Conservation (phyloP, 2,888 invertebrate genomes). For the Balanococcus diminutus region DNA sequence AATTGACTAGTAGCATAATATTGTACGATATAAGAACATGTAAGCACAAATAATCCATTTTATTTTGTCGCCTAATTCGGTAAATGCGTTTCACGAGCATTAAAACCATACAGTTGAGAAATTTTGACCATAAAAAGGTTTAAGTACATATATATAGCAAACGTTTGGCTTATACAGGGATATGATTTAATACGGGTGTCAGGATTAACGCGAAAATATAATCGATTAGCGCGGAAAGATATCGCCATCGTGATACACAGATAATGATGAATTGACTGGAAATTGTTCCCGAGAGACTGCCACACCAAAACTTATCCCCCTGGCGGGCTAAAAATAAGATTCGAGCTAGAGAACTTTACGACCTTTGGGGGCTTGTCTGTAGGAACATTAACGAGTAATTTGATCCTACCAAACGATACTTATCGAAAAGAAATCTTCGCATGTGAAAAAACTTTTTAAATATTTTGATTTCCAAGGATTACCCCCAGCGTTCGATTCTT, state of each 20-base stretch:
- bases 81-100: slow-evolving; percentile 2
- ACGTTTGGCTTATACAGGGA: background rate
- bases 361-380: background rate
- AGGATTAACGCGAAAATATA: background rate
- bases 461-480: slow-evolving; percentile 16
- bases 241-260: background rate
- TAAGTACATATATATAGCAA: background rate
- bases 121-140: slow-evolving; percentile 1
- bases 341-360: background rate
- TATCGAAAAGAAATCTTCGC: background rate
- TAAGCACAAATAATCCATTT: slow-evolving; percentile 20
- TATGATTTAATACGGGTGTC: slow-evolving; percentile 8
- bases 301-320: background rate
- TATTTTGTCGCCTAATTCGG: slow-evolving; percentile 32
- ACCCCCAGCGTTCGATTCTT: background rate
- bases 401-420: background rate
- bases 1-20: background rate
- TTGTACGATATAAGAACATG: background rate
- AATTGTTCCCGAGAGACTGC: background rate
- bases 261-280: slow-evolving; percentile 38
- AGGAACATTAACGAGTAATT: slow-evolving; percentile 9
- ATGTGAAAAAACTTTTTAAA: slow-evolving; percentile 4
- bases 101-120: background rate
- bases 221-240: slow-evolving; percentile 1
- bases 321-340: background rate